Percentiles rank a stretch among this genome's conserved stretches.
Conservation (phyloP, 2,888 invertebrate species). For the Plemyria rubiginata region DNA sequence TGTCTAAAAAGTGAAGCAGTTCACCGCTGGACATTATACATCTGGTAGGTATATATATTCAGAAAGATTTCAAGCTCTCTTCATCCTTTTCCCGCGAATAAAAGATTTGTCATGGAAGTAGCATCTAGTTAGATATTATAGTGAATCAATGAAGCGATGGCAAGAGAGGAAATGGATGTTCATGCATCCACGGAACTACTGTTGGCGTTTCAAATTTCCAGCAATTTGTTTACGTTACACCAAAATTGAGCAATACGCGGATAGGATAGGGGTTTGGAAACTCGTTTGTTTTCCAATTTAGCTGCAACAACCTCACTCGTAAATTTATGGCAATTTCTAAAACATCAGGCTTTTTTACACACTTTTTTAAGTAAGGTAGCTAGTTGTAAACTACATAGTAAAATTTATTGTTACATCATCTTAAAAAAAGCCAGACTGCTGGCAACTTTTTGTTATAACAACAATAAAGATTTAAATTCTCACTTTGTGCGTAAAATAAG, state of each 20-base stretch:
- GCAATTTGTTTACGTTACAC: slow-evolving; percentile 41
- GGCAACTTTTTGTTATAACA: too few relatives aligned
- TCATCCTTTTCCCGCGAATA: background rate
- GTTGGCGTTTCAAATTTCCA: slow-evolving; percentile 62
- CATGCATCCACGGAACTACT: slow-evolving; percentile 58
- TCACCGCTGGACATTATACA: too few relatives aligned
- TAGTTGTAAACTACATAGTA: too few relatives aligned
- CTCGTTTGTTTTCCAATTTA: slow-evolving; percentile 22
- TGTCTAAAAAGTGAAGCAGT: too few relatives aligned
- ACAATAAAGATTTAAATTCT: too few relatives aligned
- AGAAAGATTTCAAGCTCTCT: too few relatives aligned
- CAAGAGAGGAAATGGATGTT: slow-evolving; percentile 70
- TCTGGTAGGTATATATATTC: too few relatives aligned
- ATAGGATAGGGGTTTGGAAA: slow-evolving; percentile 21
- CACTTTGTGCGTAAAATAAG: too few relatives aligned
- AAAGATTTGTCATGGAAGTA: slow-evolving; percentile 51
- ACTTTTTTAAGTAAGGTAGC: too few relatives aligned
- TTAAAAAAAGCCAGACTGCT: too few relatives aligned
- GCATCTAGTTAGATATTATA: slow-evolving; percentile 62
- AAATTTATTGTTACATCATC: too few relatives aligned
- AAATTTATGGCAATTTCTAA: slow-evolving; percentile 4
- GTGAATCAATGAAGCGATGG: slow-evolving; percentile 65
- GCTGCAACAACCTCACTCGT: background rate
- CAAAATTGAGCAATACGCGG: slow-evolving; percentile 26
- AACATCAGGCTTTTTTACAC: background rate